phyloP scores from a whole-genome alignment of 2,797 vertebrate genomes.

The Arnoldichthys spilopterus region DNA sequence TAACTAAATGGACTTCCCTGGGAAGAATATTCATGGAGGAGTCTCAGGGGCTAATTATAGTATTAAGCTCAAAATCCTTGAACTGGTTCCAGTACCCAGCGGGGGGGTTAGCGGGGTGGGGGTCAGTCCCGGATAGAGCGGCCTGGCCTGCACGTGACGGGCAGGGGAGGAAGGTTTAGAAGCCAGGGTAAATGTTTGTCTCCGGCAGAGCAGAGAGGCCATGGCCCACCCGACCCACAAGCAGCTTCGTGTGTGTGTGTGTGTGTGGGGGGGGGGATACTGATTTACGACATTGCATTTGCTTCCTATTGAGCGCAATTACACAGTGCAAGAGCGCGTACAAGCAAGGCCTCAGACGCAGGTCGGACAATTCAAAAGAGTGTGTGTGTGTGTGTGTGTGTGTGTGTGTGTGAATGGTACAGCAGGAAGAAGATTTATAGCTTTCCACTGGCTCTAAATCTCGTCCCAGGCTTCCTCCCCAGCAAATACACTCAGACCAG shows the following conservation, averaged over 20 bases:
- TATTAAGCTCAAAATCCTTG: slow-evolving; percentile 62
- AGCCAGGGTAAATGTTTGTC: slow-evolving; percentile 75
- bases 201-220: slow-evolving; percentile 59
- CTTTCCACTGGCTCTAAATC: slow-evolving; percentile 57
- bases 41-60: slow-evolving; percentile 65
- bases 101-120: slow-evolving; percentile 29
- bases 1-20: slow-evolving; percentile 56
- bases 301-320: slow-evolving; percentile 73
- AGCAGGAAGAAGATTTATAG: slow-evolving; percentile 62
- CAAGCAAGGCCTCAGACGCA: slow-evolving; percentile 66
- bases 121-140: slow-evolving; percentile 54
- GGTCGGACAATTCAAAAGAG: slow-evolving; percentile 60
- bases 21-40: slow-evolving; percentile 55
- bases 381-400: slow-evolving; percentile 46
- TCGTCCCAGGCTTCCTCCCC: slow-evolving; percentile 53
- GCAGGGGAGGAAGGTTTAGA: slow-evolving; percentile 59
- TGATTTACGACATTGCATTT: slow-evolving; percentile 78
- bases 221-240: slow-evolving; percentile 58
- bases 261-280: slow-evolving; percentile 39
- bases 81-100: slow-evolving; percentile 64
- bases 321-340: slow-evolving; percentile 62
- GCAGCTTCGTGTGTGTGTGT: neutral
- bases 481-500: slow-evolving; percentile 53
- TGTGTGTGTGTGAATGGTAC: slow-evolving; percentile 27
- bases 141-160: slow-evolving; percentile 59